Base-by-base conservation (phyloP, 2,888 invertebrate species). In the Gnatocerus cornutus region DNA sequence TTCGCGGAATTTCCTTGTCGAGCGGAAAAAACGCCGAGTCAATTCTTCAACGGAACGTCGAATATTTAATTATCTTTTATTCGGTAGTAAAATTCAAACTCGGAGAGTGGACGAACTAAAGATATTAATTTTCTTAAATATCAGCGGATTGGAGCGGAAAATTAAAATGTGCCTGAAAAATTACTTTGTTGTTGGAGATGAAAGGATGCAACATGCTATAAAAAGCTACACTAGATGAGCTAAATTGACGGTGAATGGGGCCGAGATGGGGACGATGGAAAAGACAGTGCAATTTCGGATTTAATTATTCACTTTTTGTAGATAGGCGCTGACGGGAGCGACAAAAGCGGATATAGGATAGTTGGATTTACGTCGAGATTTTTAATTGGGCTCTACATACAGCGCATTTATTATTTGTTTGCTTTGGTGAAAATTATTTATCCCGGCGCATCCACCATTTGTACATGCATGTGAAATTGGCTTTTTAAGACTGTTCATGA, bases 21-120 rank as follows among this genome's bases (percentile, higher is more conserved):
- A 21, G 21, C 21, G 21, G 21, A 21, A 21, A 21, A 21, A 21
- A 21, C 21, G 21, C 21, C 4, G 21, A 33, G 33, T 33, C 33
- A 33, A 33, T 33, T 33, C 33, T n/a, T 33, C 33, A n/a, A n/a
- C 7, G 9, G 43, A 58, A 59, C 59, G 16, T 61, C 37, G 37
- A 61, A 8, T 37, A 61, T 61, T 61, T 61, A 61, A 61, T 61
- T 61, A 61, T 61, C 50, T 50, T 59, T 50, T 48, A 61, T 48
- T 59, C 46, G 48, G 61, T 61, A 46, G 27, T 59, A 59, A 61
- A 50, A 50, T 46, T 59, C 12, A 53, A 61, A 39, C 27, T 50
- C 37, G 39, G n/a, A n/a, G n/a, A n/a, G n/a, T n/a, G n/a, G 61
- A 61, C 61, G 45, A 10, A 30, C 27, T 33, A 27, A 30, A 61